Base-by-base conservation (phyloP, 2,888 invertebrate genomes). In the Hydrotaea diabolus region DNA sequence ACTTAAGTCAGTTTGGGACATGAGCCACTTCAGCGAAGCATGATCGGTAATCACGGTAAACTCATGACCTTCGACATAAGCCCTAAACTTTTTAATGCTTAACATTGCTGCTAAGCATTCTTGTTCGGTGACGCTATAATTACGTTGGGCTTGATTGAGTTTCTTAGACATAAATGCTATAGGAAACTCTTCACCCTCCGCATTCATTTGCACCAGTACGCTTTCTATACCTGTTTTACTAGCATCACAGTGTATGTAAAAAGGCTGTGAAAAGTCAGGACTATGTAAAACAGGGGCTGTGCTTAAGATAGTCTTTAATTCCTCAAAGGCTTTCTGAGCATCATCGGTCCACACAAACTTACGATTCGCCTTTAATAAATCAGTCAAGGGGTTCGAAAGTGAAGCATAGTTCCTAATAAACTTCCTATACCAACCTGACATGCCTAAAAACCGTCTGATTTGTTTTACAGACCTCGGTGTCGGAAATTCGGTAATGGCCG, bases 211-310 rank as follows among this genome's bases (percentile, higher is more conserved):
- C n/a, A 77, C 77, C 74, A 69, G 46, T 46, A 69, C 69, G 11
- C 71, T 49, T 78, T 62, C 83, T 57, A 86, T 73, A 0, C 83
- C 86, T n/a, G 53, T 77, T 39, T 39, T 39, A 39, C 39, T 39
- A 1, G 85, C 85, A 66, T 86, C 86, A 46, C 86, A 86, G 17
- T 84, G 79, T 36, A 83, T 75, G 9, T 26, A 64, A 39, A 85
- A 86, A 3, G 69, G 77, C 71, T 81, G 39, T 13, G 39, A 39
- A 9, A 39, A 39, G 8, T n/a, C n/a, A n/a, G 39, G 39, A 11
- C 39, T 39, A 43, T 77, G 69, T 55, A 55, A 17, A 19, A 55
- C n/a, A n/a, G n/a, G n/a, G n/a, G n/a, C n/a, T n/a, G n/a, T n/a
- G n/a, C n/a, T n/a, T n/a, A n/a, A n/a, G n/a, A n/a, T n/a, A 1